These are phyloP conservation scores for Charadrius vociferus DNA, from an alignment of 2,113 vertebrate genomes.

Conservation along the genomic window DNA sequence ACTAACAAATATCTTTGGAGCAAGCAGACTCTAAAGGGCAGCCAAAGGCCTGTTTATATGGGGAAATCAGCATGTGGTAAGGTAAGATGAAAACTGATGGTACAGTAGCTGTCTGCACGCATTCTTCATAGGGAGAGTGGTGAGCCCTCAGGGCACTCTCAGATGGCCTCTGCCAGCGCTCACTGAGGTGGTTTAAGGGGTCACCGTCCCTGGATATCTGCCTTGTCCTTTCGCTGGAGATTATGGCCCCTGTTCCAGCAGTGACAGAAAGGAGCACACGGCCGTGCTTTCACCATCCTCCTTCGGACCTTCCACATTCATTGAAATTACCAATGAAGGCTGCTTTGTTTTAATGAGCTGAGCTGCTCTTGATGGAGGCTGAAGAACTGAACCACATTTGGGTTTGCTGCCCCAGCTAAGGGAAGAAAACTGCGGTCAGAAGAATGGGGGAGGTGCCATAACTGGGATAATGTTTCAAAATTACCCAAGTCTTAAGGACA, in stretches of 20 bases:
- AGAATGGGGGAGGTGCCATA: background rate
- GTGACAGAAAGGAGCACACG: background rate
- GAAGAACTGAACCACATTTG: rapidly evolving
- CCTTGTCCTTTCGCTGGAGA: background rate
- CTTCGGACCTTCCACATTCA: background rate
- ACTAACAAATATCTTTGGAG: background rate
- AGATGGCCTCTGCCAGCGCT: background rate
- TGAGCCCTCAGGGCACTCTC: background rate
- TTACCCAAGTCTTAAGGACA: background rate
- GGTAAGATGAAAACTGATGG: background rate
- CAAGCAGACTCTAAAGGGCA: background rate
- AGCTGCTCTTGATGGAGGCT: background rate
- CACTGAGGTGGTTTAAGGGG: background rate
- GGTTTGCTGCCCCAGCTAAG: background rate
- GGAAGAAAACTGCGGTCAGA: background rate
- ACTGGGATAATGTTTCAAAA: background rate
- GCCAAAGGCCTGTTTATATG: background rate
- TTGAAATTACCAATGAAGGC: background rate
- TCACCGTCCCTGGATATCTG: background rate
- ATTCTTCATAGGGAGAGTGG: background rate
- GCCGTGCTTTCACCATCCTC: background rate
- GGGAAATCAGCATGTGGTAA: background rate
- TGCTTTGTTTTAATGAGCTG: background rate
- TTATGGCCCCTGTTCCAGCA: rapidly evolving
- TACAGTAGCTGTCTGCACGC: background rate